Conservation (phyloP, 2,888 invertebrate genomes). For the Sminthurides aquaticus region DNA sequence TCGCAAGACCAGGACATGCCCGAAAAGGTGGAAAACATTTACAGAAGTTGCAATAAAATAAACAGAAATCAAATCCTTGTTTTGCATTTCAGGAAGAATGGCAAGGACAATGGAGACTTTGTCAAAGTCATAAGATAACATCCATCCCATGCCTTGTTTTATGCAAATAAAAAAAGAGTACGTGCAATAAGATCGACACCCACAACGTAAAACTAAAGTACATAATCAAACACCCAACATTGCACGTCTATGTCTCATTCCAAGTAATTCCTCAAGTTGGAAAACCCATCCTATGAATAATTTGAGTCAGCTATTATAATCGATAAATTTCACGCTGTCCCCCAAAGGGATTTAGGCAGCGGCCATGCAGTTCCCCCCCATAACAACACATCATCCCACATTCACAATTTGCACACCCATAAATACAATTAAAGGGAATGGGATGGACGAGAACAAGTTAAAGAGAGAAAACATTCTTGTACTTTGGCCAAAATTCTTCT, state of each 20-base stretch:
- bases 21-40: no score
- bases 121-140: not conserved
- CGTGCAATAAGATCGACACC: not conserved
- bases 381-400: no score
- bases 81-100: not conserved
- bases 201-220: no score
- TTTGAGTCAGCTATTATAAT: not conserved
- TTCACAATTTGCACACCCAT: no score
- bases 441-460: no score
- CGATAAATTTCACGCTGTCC: not conserved
- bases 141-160: not conserved
- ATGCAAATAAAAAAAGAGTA: not conserved
- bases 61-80: not conserved
- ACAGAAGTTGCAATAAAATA: no score
- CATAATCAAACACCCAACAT: not conserved
- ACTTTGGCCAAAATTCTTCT: no score
- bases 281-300: not conserved
- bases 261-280: not conserved
- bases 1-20: no score
- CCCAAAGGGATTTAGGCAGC: no score
- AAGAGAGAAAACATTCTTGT: no score
- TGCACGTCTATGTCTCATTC: not conserved
- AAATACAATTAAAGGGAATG: no score
- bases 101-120: not conserved
- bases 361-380: no score